Base-by-base conservation (phyloP, 2,113 vertebrate genomes). In the Ploceus nigricollis region DNA sequence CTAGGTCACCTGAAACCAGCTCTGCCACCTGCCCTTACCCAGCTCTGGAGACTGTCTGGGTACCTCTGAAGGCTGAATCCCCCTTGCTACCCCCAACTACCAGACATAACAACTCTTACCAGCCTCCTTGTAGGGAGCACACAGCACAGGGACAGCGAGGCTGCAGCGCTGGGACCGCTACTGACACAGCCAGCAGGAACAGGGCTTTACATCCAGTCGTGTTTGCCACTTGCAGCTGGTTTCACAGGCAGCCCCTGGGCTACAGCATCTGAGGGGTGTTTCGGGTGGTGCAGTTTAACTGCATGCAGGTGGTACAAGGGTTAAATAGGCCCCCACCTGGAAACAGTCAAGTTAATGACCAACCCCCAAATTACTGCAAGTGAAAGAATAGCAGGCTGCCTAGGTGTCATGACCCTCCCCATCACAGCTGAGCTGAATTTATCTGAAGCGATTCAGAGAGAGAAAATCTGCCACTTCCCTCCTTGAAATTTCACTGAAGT, bases 111-210 rank as follows among this genome's bases (percentile, higher is more conserved):
- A 47, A 39, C 57, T 42, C 88, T 72, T 40, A 51, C 30, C 61
- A 60, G 71, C 37, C 37, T 65, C 37, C 57, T 65, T 0, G 0
- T 48, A 53, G 20, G 45, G 40, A 73, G 40, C 39, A 27, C 1
- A 2, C 47, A 58, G 65, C 10, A 4, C 0, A 0, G 35, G 2
- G 17, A 50, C 13, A 60, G 37, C 1, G 1, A 15, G 27, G 42
- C 37, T 24, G 31, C 23, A 8, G 78, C 0, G 0, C 87, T 13
- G 33, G 75, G 7, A 79, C 16, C 5, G 2, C 48, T 4, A 28
- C 37, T 7, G 19, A 21, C 1, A 1, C 35, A 68, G 13, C 31
- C 31, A 70, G 53, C 20, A 23, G 64, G 21, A 61, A 23, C 2
- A 0, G 15, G 17, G 18, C 22, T 65, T 44, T 60, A 39, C 7